Evolutionary conservation across 1,140 invertebrate species (phyloP), one percentile per base, ranked within the genome.

Genomic region (Neodiprion virginianus): DNA sequence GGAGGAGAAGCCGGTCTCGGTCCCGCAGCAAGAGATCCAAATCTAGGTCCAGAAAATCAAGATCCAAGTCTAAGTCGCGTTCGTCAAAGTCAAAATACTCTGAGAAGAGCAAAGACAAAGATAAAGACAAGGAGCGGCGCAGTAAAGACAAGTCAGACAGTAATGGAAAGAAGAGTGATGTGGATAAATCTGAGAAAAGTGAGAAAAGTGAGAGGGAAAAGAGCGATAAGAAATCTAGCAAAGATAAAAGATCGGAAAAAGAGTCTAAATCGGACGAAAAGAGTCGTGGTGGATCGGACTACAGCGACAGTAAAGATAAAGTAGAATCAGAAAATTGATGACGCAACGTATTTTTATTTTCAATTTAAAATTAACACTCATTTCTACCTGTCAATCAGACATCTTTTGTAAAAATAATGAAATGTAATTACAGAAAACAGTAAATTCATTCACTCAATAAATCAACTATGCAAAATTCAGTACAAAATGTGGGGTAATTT

Each of bases 11-110:
- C 50, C 87, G 86, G 1, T 89, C 88, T 5, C 85, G 84, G 40
- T 91, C 90, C 8, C 89, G 89, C 4, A 89, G 89, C 23, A 91
- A 89, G 82, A 88, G 90, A 50, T 89, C 87, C 7, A 85, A 89
- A 67, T 89, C 88, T 0, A 89, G 88, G 61, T 85, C 86, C 0
- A 83, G 82, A 69, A 61, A 61, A 8, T 61, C 53, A 17, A 61
- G 53, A 0, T 86, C 86, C 48, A 89, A 88, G 66, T 88, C 86
- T 0, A 87, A 86, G 11, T 23, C 17, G 71, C 73, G 53, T 23
- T 71, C 67, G 1, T 72, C 50, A 0, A 75, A 81, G 65, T 66
- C 74, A 72, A 77, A 74, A 12, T 88, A 88, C 68, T 87, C 86
- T 0, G 89, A 89, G 11, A 89, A 90, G 76, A 83, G 82, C 14